Conservation (phyloP, 2,113 vertebrate genomes). For the Perognathus longimembris region DNA sequence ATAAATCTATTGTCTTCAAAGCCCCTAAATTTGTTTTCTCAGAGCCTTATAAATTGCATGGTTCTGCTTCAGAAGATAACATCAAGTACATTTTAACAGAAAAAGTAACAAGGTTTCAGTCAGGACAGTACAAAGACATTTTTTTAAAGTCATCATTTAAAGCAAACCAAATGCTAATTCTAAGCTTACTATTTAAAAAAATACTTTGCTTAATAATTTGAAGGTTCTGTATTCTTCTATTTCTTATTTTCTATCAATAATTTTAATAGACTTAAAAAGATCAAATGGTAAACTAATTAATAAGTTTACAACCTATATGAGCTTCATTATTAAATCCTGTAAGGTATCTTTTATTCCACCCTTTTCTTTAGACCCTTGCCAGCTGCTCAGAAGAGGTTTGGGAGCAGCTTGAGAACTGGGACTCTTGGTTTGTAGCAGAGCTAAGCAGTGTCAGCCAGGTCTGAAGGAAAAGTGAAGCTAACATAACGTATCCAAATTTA, state of each 20-base stretch:
- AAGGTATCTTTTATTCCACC: too few species aligned
- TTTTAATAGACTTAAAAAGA: too few species aligned
- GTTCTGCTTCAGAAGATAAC: background rate
- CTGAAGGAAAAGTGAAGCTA: background rate
- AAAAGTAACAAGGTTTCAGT: too few species aligned
- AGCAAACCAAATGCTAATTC: background rate
- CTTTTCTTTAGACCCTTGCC: background rate
- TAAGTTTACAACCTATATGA: too few species aligned
- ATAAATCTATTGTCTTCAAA: background rate
- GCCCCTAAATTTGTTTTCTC: background rate
- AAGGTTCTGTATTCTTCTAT: background rate
- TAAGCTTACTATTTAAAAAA: too few species aligned
- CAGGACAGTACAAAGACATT: too few species aligned
- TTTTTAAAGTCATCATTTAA: too few species aligned
- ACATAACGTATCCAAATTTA: background rate
- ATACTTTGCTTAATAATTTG: background rate
- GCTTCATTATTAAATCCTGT: too few species aligned
- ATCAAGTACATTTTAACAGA: background rate
- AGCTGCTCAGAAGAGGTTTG: background rate
- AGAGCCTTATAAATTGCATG: background rate
- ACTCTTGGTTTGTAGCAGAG: background rate
- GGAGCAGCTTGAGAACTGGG: background rate
- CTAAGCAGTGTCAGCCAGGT: too few species aligned
- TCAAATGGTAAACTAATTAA: too few species aligned
- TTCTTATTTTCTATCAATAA: background rate